Evolutionary conservation across 2,888 invertebrate species (phyloP).

Genomic region (Pomacea canaliculata): DNA sequence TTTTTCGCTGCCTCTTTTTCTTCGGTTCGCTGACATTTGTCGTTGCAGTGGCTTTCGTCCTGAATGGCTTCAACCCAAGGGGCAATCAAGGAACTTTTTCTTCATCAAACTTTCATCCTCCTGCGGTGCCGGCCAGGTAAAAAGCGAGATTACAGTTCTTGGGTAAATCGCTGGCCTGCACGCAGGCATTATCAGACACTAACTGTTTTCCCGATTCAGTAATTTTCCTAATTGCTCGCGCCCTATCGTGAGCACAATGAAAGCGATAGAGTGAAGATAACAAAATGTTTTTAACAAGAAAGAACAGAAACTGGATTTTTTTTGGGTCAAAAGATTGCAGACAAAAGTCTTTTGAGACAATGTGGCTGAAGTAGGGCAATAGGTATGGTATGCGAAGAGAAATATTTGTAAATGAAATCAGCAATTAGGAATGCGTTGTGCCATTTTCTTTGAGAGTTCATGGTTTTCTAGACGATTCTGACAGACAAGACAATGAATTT

Average conservation of each 20-base stretch:
- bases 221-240: slow-evolving; percentile 21
- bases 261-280: neutral
- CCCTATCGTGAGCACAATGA: neutral
- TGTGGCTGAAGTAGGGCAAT: too few relatives aligned
- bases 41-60: slow-evolving; percentile 5
- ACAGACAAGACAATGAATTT: too few relatives aligned
- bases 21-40: slow-evolving; percentile 17
- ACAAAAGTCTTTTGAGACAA: too few relatives aligned
- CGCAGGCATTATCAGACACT: slow-evolving; percentile 16
- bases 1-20: slow-evolving; percentile 7
- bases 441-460: too few relatives aligned
- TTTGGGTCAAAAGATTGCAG: too few relatives aligned
- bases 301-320: too few relatives aligned
- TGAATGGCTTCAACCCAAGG: neutral
- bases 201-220: slow-evolving; percentile 15
- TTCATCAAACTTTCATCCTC: slow-evolving; percentile 18
- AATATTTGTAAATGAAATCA: too few relatives aligned
- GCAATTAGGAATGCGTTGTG: too few relatives aligned
- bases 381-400: too few relatives aligned
- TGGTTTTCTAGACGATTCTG: too few relatives aligned
- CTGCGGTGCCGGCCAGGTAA: neutral
- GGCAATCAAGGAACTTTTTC: slow-evolving; percentile 16
- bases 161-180: neutral
- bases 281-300: too few relatives aligned
- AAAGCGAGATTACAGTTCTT: slow-evolving; percentile 2